These are phyloP conservation scores for Capitulum mitella DNA, from an alignment of 2,888 invertebrate genomes.

Conservation along the genomic window DNA sequence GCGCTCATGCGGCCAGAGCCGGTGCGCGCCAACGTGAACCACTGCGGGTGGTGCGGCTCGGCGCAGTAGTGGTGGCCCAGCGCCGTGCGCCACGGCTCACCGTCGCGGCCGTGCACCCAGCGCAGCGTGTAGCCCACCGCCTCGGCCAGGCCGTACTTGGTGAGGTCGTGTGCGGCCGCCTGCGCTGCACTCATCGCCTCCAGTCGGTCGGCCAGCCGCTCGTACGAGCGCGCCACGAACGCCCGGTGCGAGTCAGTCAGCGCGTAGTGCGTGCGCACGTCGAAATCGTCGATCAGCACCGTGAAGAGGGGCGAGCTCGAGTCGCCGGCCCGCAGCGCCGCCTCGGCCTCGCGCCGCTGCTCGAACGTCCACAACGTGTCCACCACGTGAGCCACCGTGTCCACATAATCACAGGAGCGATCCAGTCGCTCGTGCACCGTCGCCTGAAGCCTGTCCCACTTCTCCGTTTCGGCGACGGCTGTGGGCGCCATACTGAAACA, in stretches of 20 bases:
- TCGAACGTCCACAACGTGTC: not conserved
- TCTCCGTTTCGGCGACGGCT: too few relatives aligned
- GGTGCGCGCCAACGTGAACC: not conserved
- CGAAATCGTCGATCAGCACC: constrained; percentile 28
- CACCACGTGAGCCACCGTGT: not conserved
- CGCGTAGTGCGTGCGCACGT: constrained; percentile 28
- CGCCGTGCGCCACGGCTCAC: constrained; percentile 27
- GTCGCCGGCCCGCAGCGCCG: not conserved
- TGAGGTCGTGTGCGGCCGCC: constrained; percentile 29
- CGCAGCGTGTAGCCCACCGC: constrained; percentile 29
- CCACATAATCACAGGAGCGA: not conserved
- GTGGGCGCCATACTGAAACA: too few relatives aligned
- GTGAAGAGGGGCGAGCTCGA: not conserved
- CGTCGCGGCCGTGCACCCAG: constrained; percentile 28
- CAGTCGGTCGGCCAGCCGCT: constrained; percentile 22
- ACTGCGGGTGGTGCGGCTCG: constrained; percentile 30
- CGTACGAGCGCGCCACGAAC: constrained; percentile 29
- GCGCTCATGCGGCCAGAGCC: constrained; percentile 25
- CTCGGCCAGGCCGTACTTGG: constrained; percentile 28
- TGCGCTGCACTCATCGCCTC: constrained; percentile 26
- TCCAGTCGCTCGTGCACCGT: not conserved
- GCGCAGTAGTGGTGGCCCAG: constrained; percentile 28
- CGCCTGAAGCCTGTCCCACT: not conserved
- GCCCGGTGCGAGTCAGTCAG: constrained; percentile 28
- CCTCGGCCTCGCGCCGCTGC: not conserved